phyloP scores from a whole-genome alignment of 2,113 vertebrate genomes.

The Argyrosomus japonicus region DNA sequence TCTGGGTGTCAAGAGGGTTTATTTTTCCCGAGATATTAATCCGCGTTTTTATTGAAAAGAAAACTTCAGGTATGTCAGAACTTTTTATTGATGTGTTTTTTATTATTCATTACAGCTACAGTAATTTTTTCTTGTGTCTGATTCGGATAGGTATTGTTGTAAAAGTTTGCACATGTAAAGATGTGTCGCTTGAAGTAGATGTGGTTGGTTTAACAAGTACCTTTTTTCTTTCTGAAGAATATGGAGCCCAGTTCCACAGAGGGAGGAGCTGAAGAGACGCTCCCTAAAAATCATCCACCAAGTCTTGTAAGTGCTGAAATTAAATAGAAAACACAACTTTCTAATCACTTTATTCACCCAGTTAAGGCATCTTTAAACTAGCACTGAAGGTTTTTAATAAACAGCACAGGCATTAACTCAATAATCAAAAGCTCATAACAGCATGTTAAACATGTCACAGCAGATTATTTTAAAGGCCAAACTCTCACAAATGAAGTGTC shows the following conservation, averaged over 20 bases:
- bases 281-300: slow-evolving; percentile 62
- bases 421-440: not conserved
- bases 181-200: slow-evolving; percentile 54
- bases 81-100: not conserved
- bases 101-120: not conserved
- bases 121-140: not conserved
- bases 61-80: slow-evolving; percentile 76
- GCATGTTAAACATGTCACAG: slow-evolving; percentile 16
- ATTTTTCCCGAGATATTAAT: slow-evolving; percentile 49
- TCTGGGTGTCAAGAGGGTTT: slow-evolving; percentile 55
- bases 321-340: slow-evolving; percentile 22
- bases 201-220: slow-evolving; percentile 80
- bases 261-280: slow-evolving; percentile 74
- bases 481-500: slow-evolving; percentile 47
- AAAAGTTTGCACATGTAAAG: slow-evolving; percentile 16
- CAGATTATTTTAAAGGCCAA: slow-evolving; percentile 18
- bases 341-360: not conserved
- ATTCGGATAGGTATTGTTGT: not conserved
- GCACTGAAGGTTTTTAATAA: not conserved
- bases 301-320: slow-evolving; percentile 83
- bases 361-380: not conserved
- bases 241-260: slow-evolving; percentile 84
- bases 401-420: not conserved
- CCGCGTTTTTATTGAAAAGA: slow-evolving; percentile 60
- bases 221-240: slow-evolving; percentile 77